phyloP scores from a whole-genome alignment of 2,797 vertebrate species.

The Eidolon dupreanum region DNA sequence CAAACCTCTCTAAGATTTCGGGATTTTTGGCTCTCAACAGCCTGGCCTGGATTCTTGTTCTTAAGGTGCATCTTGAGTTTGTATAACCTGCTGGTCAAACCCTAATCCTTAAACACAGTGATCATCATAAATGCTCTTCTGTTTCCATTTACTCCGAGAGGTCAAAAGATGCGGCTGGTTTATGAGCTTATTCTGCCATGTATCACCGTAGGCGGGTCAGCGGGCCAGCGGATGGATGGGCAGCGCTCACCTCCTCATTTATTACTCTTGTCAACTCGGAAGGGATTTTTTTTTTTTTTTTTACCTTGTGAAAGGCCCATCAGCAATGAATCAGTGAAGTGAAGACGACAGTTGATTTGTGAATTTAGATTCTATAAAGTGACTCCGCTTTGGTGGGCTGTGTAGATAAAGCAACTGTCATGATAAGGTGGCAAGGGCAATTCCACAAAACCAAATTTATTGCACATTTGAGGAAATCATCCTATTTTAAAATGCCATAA shows the following conservation, averaged over 20 bases:
- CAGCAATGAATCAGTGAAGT: slow-evolving; percentile 91
- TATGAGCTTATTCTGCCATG: slow-evolving; percentile 93
- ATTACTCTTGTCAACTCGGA: slow-evolving; percentile 91
- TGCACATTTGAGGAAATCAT: slow-evolving; percentile 94
- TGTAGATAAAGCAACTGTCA: slow-evolving; percentile 92
- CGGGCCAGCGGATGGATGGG: slow-evolving; percentile 88
- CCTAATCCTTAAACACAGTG: slow-evolving; percentile 91
- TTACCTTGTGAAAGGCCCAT: slow-evolving; percentile 88
- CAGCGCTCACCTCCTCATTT: slow-evolving; percentile 89
- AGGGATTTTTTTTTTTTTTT: slow-evolving; percentile 75
- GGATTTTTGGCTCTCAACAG: not conserved
- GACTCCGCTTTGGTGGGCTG: slow-evolving; percentile 90
- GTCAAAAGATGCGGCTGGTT: slow-evolving; percentile 92
- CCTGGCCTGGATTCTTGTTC: not conserved
- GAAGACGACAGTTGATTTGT: slow-evolving; percentile 95
- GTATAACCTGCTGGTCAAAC: slow-evolving; percentile 89
- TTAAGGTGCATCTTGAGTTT: slow-evolving; percentile 17
- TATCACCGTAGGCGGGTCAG: slow-evolving; percentile 89
- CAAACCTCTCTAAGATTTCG: not conserved
- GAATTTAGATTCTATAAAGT: slow-evolving; percentile 95
- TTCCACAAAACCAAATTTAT: slow-evolving; percentile 95
- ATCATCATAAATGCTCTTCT: slow-evolving; percentile 90
- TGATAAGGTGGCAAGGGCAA: slow-evolving; percentile 91
- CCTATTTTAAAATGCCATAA: slow-evolving; percentile 98
- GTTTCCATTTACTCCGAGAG: slow-evolving; percentile 89